A percentile compares a stretch with the other conserved stretches of the same genome.
Conservation (phyloP, 1,140 invertebrate species). For the Drosophila kohkoa region DNA sequence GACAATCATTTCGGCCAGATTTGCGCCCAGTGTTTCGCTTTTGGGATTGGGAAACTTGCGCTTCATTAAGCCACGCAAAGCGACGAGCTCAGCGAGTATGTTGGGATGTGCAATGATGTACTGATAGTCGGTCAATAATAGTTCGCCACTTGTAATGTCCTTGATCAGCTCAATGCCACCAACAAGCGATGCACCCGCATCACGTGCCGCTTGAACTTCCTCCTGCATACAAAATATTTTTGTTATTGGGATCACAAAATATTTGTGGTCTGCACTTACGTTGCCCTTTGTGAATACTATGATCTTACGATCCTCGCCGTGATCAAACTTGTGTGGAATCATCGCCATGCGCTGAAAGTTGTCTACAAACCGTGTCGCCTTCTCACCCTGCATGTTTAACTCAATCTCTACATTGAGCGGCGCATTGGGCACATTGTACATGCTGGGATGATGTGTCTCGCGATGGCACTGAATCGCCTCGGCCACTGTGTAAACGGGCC, state of each 20-base stretch:
- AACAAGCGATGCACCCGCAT: slow-evolving; percentile 89
- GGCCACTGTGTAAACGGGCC: slow-evolving; percentile 88
- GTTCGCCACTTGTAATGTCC: slow-evolving; percentile 89
- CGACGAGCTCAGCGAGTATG: slow-evolving; percentile 90
- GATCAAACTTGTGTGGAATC: slow-evolving; percentile 88
- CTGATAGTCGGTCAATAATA: slow-evolving; percentile 90
- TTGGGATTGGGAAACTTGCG: slow-evolving; percentile 90
- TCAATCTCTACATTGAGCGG: slow-evolving; percentile 89
- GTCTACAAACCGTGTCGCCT: slow-evolving; percentile 87
- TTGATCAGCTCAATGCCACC: slow-evolving; percentile 91
- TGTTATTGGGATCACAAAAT: not conserved
- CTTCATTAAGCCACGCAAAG: slow-evolving; percentile 91
- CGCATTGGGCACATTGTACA: slow-evolving; percentile 90
- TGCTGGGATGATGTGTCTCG: slow-evolving; percentile 91
- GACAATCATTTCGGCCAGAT: slow-evolving; percentile 87
- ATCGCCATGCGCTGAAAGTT: slow-evolving; percentile 87
- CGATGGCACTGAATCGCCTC: slow-evolving; percentile 91
- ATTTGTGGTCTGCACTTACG: slow-evolving; percentile 40
- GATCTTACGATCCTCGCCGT: slow-evolving; percentile 87
- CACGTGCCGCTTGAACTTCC: slow-evolving; percentile 86
- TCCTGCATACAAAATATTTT: slow-evolving; percentile 72
- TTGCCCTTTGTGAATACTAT: slow-evolving; percentile 90
- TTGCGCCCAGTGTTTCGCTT: slow-evolving; percentile 88
- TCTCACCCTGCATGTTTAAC: slow-evolving; percentile 89
- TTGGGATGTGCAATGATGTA: slow-evolving; percentile 91